Percentiles rank a stretch among this genome's conserved stretches.
Evolutionary conservation across 2,888 invertebrate genomes (phyloP).

Genomic region (Mellilla xanthometata): DNA sequence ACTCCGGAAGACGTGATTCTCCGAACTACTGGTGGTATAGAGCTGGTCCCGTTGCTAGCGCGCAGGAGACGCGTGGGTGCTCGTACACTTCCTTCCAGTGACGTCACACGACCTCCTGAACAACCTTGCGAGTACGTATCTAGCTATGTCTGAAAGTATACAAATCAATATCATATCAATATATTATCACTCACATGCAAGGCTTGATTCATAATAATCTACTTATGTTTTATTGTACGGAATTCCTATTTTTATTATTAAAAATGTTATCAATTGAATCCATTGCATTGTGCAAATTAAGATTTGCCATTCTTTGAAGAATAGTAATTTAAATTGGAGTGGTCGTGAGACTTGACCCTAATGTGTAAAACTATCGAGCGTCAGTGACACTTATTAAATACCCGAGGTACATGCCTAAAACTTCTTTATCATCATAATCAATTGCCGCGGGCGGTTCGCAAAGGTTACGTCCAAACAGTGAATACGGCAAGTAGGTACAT

Average conservation of each 20-base stretch:
- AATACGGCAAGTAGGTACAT: constrained; percentile 14
- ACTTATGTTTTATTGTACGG: no score
- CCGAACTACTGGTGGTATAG: constrained; percentile 85
- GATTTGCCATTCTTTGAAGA: constrained; percentile 33
- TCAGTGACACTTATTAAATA: constrained; percentile 16
- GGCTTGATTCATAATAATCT: no score
- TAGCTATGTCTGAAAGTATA: neutral
- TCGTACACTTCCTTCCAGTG: constrained; percentile 71
- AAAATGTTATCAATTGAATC: no score
- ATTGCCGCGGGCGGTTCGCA: constrained; percentile 33
- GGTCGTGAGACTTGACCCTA: constrained; percentile 24
- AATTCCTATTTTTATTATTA: no score
- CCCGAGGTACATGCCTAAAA: constrained; percentile 11
- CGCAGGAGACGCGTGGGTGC: constrained; percentile 82
- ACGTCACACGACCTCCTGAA: constrained; percentile 70
- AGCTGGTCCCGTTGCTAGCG: constrained; percentile 89
- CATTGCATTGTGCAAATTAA: no score
- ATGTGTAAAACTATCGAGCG: constrained; percentile 19
- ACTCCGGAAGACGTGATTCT: constrained; percentile 69
- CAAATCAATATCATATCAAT: no score
- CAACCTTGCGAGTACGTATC: constrained; percentile 69
- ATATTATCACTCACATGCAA: no score
- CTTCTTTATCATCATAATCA: constrained; percentile 30
- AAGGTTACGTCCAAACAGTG: constrained; percentile 35
- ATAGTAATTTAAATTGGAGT: constrained; percentile 42